Evolutionary conservation across 2,797 vertebrate species (phyloP).

Genomic region (Ctenosaura bakeri): DNA sequence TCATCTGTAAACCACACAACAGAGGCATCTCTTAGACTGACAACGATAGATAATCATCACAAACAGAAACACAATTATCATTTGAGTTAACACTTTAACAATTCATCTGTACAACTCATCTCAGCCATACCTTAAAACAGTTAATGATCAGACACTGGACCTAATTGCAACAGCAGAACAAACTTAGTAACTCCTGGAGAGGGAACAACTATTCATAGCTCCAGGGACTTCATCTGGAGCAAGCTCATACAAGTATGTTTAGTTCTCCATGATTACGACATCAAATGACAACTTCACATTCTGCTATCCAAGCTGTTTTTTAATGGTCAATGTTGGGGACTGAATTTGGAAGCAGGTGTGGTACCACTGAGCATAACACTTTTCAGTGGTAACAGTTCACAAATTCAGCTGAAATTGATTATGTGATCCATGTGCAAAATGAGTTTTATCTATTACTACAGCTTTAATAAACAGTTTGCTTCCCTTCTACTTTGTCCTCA

Average conservation of each 20-base stretch:
- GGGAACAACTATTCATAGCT: not conserved
- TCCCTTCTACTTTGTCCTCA: not conserved
- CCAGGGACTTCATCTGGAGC: not conserved
- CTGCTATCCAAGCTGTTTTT: not conserved
- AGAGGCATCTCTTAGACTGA: conserved; percentile 60
- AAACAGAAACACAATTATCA: not conserved
- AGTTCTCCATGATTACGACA: too few species aligned
- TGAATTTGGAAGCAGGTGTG: not conserved
- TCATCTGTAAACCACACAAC: conserved; percentile 87
- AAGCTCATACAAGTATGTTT: not conserved
- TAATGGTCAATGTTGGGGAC: not conserved
- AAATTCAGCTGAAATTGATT: not conserved
- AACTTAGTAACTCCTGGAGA: not conserved
- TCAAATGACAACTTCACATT: not conserved
- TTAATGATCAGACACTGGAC: not conserved
- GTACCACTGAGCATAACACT: not conserved
- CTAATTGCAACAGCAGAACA: not conserved
- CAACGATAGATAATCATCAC: conserved; percentile 45
- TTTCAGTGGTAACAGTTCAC: not conserved
- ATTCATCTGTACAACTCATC: not conserved
- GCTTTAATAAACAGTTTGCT: not conserved
- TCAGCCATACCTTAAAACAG: not conserved
- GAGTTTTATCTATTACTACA: not conserved
- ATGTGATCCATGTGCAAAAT: not conserved
- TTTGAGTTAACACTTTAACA: not conserved